phyloP scores from a whole-genome alignment of 2,888 invertebrate species.

The Drosophila histrio region DNA sequence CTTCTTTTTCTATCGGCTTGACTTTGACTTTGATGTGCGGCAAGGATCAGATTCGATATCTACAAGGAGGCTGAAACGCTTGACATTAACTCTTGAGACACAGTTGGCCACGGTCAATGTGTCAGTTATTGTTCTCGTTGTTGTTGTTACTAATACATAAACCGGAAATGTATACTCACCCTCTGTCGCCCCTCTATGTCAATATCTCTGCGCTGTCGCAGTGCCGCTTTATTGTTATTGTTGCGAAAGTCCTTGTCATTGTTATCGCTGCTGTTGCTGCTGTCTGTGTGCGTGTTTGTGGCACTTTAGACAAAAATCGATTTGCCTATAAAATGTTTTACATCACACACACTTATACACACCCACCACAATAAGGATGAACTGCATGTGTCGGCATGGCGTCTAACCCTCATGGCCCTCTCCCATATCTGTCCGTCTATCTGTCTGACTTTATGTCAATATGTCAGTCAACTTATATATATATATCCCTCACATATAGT shows the following conservation, averaged over 20 bases:
- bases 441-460: constrained; percentile 41
- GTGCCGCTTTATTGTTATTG: constrained; percentile 63
- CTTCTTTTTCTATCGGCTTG: constrained; percentile 28
- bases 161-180: constrained; percentile 37
- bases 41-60: constrained; percentile 40
- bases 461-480: constrained; percentile 47
- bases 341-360: constrained; percentile 36
- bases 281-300: constrained; percentile 68
- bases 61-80: constrained; percentile 32
- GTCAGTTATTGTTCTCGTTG: constrained; percentile 32
- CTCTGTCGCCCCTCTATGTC: neutral
- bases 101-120: constrained; percentile 51
- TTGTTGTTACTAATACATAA: constrained; percentile 52
- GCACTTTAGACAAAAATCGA: constrained; percentile 80
- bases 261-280: constrained; percentile 39
- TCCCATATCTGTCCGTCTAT: constrained; percentile 11
- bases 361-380: constrained; percentile 34
- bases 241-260: constrained; percentile 60
- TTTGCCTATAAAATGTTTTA: constrained; percentile 81
- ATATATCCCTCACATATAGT: neutral
- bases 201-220: constrained; percentile 35
- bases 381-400: constrained; percentile 46
- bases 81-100: constrained; percentile 43
- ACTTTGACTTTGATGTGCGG: constrained; percentile 63
- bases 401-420: constrained; percentile 24